phyloP scores from a whole-genome alignment of 2,113 vertebrate genomes.

The Cyrtonyx montezumae region DNA sequence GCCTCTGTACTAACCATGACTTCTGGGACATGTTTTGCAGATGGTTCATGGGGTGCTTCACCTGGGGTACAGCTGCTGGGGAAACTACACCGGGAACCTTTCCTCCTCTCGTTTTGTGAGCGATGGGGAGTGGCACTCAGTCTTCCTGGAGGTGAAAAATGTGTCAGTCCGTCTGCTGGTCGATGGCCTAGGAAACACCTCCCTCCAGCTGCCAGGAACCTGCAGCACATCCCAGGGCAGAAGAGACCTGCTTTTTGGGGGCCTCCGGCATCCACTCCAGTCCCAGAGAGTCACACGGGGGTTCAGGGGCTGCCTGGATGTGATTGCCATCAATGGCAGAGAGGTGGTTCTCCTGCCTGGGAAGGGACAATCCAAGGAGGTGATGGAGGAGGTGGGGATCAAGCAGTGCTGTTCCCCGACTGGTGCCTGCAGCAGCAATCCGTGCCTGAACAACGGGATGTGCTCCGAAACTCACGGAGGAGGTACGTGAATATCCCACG shows the following conservation, averaged over 20 bases:
- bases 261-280: conserved; percentile 28
- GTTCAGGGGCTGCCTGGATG: conserved; percentile 89
- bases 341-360: conserved; percentile 67
- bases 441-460: conserved; percentile 85
- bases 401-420: conserved; percentile 82
- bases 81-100: conserved; percentile 60
- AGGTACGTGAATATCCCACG: conserved; percentile 75
- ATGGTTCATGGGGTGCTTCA: conserved; percentile 78
- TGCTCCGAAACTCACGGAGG: conserved; percentile 77
- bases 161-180: conserved; percentile 76
- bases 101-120: conserved; percentile 73
- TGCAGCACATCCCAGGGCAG: conserved; percentile 75
- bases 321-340: conserved; percentile 81
- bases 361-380: conserved; percentile 58
- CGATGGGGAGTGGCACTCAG: conserved; percentile 84
- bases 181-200: conserved; percentile 69
- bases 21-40: conserved; percentile 74
- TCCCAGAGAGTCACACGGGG: conserved; percentile 59
- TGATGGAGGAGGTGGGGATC: conserved; percentile 80
- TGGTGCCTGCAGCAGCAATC: conserved; percentile 76
- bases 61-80: conserved; percentile 83
- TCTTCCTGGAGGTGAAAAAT: conserved; percentile 85
- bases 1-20: background rate
- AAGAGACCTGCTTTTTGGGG: conserved; percentile 82
- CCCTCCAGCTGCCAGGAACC: conserved; percentile 69